A percentile compares a stretch with the other conserved stretches of the same genome.
phyloP scores from a whole-genome alignment of 2,113 vertebrate species.

The Chiloscyllium plagiosum region DNA sequence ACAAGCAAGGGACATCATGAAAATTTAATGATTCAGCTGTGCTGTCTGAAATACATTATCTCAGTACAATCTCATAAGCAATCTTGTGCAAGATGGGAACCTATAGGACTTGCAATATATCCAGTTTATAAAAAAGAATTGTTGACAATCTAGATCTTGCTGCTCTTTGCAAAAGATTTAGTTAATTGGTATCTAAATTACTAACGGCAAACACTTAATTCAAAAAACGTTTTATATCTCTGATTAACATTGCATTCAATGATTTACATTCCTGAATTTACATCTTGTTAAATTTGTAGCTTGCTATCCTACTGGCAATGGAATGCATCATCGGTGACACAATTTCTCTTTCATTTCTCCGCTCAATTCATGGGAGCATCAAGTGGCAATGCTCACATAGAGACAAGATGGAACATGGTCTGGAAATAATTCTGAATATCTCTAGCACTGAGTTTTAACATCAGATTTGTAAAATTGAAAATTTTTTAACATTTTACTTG shows the following conservation, averaged over 20 bases:
- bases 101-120: conserved; percentile 26
- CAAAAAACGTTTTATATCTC: conserved; percentile 28
- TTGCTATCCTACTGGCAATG: conserved; percentile 1
- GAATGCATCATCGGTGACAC: not conserved
- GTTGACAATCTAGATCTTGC: conserved; percentile 21
- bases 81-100: conserved; percentile 17
- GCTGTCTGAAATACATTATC: conserved; percentile 25
- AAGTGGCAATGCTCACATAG: not conserved
- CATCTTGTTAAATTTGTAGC: conserved; percentile 29
- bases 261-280: conserved; percentile 12
- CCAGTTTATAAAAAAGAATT: not conserved
- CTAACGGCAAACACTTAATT: not conserved
- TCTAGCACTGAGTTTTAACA: not conserved
- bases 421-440: not conserved
- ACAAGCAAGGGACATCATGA: conserved; percentile 4
- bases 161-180: conserved; percentile 24
- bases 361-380: conserved; percentile 11
- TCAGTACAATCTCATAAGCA: conserved; percentile 9
- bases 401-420: not conserved
- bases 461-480: not conserved
- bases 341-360: conserved; percentile 19
- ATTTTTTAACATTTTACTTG: not conserved
- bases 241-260: conserved; percentile 11
- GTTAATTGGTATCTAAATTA: conserved; percentile 30
- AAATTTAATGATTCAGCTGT: conserved; percentile 30